Evolutionary conservation across 2,797 vertebrate species (phyloP), one percentile per base, ranked within the genome.

Genomic region (Discoglossus pictus): DNA sequence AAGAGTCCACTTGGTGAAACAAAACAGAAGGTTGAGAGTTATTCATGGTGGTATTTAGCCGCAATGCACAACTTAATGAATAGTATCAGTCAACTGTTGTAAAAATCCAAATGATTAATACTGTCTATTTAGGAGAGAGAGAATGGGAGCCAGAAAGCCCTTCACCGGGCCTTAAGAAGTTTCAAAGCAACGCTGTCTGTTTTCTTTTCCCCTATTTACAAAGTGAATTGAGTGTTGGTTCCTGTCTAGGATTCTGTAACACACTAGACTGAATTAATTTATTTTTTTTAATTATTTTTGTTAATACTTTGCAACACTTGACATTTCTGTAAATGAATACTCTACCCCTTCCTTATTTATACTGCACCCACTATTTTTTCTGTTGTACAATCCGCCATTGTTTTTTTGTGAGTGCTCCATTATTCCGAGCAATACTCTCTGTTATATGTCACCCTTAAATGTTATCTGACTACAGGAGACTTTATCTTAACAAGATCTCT

Each of bases 41-140:
- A 92, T 92, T 96, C 89, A 91, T 82, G 80, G 81, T 79, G 78
- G 83, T 88, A 80, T 77, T 80, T 84, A 83, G 83, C 84, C 87
- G 92, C 91, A 92, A 88, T 86, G 88, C 69, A 25, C 51, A 75
- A 54, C 79, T 79, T 72, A 60, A 25, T 94, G 92, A 96, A 97
- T 93, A 88, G 88, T 78, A 82, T 86, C 84, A 88, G 86, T 93
- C 90, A 87, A 78, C 78, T 77, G 74, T 80, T 84, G 87, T 92
- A 89, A 87, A 91, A 89, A 85, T n/a, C 68, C 52, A 23, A 52
- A 80, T 95, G 93, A 97, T 95, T 93, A 92, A 97, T 94, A 90
- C 82, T 72, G 80, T 85, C 78, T 77, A 11, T 77, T 88, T 83
- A 46, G 76, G 69, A 48, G 38, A 40, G 31, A 31, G 31, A 69